Evolutionary conservation across 1,140 invertebrate species (phyloP).

Genomic region (Drosophila albomicans): DNA sequence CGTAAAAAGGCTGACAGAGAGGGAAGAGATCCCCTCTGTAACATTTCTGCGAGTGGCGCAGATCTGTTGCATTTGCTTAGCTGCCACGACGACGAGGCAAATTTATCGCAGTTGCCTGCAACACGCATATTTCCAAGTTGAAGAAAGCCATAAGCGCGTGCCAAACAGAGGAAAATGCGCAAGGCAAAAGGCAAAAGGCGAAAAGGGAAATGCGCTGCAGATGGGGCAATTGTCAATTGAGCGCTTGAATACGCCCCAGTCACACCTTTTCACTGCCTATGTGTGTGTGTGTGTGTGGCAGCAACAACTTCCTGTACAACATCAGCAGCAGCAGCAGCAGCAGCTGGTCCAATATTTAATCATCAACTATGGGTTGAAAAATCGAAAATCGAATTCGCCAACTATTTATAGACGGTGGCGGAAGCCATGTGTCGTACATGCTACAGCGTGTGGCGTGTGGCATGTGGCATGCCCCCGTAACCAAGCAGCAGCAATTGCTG

Average conservation of each 20-base stretch:
- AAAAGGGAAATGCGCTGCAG: background rate
- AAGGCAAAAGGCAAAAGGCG: background rate
- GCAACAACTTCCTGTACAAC: conserved; percentile 55
- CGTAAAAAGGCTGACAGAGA: conserved; percentile 14
- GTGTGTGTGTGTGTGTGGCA: no score
- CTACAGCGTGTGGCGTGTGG: conserved; percentile 3
- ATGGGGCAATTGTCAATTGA: conserved; percentile 62
- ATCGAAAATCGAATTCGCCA: conserved; percentile 29
- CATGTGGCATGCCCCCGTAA: no score
- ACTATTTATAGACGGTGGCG: conserved; percentile 48
- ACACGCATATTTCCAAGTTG: conserved; percentile 32
- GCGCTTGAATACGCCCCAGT: conserved; percentile 56
- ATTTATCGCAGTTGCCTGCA: conserved; percentile 51
- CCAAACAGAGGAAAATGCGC: conserved; percentile 15
- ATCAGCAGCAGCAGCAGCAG: background rate
- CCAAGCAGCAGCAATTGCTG: conserved; percentile 1
- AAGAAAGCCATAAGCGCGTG: conserved; percentile 56
- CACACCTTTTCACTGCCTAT: conserved; percentile 34
- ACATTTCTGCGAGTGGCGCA: conserved; percentile 14
- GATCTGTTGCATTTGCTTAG: conserved; percentile 39
- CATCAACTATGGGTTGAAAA: conserved; percentile 26
- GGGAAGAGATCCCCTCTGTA: conserved; percentile 1
- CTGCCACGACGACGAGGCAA: conserved; percentile 25
- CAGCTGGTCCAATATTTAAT: conserved; percentile 71
- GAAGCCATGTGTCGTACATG: conserved; percentile 12